phyloP scores from a whole-genome alignment of 2,113 vertebrate genomes.

The Odontophorus gujanensis region DNA sequence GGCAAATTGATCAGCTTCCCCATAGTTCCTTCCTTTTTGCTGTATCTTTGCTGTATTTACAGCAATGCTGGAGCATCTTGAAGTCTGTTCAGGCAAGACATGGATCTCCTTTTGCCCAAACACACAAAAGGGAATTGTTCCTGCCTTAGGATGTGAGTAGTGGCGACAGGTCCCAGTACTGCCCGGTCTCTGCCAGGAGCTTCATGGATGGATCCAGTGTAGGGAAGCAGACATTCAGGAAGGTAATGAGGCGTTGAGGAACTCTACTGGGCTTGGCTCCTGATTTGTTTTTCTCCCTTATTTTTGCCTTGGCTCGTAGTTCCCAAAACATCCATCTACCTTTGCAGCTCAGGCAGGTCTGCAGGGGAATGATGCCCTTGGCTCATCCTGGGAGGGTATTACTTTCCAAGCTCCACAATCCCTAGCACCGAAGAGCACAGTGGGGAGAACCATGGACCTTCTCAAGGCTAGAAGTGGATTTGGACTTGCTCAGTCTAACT shows the following conservation, averaged over 20 bases:
- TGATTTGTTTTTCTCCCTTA: not conserved
- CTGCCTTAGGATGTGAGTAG: not conserved
- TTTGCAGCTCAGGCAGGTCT: not conserved
- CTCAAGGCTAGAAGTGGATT: not conserved
- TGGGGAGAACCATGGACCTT: accelerated
- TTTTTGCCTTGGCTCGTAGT: not conserved
- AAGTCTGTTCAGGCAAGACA: not conserved
- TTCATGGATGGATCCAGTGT: not conserved
- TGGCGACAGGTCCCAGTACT: not conserved
- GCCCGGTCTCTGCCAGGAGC: not conserved
- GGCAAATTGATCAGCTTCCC: not conserved
- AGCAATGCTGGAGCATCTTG: not conserved
- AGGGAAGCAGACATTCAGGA: not conserved
- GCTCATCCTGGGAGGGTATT: not conserved
- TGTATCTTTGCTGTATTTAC: not conserved
- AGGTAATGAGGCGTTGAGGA: not conserved
- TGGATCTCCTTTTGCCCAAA: not conserved
- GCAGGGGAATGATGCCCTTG: accelerated
- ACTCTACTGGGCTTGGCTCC: not conserved
- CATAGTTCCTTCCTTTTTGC: not conserved
- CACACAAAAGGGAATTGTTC: not conserved
- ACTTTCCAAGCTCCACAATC: not conserved
- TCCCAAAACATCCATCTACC: not conserved
- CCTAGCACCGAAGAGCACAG: not conserved
- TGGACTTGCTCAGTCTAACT: not conserved